Base-by-base conservation (phyloP, 2,113 vertebrate genomes). In the Plotosus lineatus region DNA sequence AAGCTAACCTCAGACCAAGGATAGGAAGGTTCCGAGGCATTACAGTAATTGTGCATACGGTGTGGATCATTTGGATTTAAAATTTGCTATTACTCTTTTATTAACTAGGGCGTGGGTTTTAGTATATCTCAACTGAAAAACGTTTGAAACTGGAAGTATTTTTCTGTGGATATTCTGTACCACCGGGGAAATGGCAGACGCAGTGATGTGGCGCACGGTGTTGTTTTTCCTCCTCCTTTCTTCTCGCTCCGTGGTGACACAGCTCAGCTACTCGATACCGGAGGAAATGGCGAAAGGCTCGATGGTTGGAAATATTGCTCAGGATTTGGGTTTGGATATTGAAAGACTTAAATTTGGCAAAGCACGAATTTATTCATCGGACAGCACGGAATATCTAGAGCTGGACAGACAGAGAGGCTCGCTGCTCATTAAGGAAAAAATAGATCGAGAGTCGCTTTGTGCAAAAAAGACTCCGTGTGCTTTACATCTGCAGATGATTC, bases 211-310 rank as follows among this genome's bases (percentile, higher is more conserved):
- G 76, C 48, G 72, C 40, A 31, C 56, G 42, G 46, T 75, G n/a
- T 33, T 79, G 75, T 66, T 82, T 72, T 14, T 51, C 40, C 86
- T 48, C 4, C 9, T 82, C 6, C n/a, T 82, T 40, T 82, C 14
- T 42, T 69, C 46, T 40, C 66, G 38, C 36, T 66, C 36, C 12
- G 80, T 38, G 48, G 10, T 10, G 28, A 83, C 80, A 11, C 85
- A 86, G 51, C 42, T 86, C 60, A 86, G 82, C n/a, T 86, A 86
- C 58, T 82, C 82, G 1, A 82, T 86, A 44, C 79, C 85, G 0
- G 92, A 93, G 79, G 91, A 93, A 84, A 26, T 91, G 77, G 69
- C 87, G 4, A 90, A 75, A 82, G 90, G 89, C 9, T 90, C 89
- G n/a, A 87, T 92, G 86, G n/a, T n/a, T n/a, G n/a, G n/a, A n/a